Evolutionary conservation across 2,797 vertebrate genomes (phyloP), one percentile per base, ranked within the genome.

Genomic region (Coregonus suidteri): DNA sequence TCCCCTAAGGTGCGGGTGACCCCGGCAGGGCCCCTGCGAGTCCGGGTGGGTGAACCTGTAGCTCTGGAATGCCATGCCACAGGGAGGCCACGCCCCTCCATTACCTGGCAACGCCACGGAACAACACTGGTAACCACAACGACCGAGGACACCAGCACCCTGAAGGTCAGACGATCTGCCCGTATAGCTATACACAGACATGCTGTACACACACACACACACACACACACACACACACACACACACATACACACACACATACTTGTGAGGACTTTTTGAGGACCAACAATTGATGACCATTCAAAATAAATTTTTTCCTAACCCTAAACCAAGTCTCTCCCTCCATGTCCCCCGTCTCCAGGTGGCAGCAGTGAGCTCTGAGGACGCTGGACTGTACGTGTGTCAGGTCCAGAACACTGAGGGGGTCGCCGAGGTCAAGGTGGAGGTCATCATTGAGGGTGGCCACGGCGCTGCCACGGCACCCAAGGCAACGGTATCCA

Each of bases 51-150:
- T 1, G 94, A 95, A 4, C 79, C 93, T 0, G 75, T 96, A 76
- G 93, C 93, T 20, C 86, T 99, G 86, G 95, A 95, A 67, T 99
- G 98, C 80, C 88, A 90, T 0, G 96, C 94, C 41, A 85, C 92
- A 0, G 98, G 98, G 0, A 95, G 95, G 41, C 97, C 98, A 0
- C 94, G 91, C 1, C 95, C 97, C 0, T 89, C 92, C 1, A 77
- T 97, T 47, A 93, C 88, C 70, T 99, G 98, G 98, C 94, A 94
- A 90, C 95, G 95, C 2, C 79, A 93, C 1, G 94, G 94, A 30
- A 91, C 94, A 54, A 83, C 93, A 82, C 93, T 97, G 7, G 91
- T 94, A 59, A 92, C 84, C 0, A 81, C 82, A 5, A 88, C 93
- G 14, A 87, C 91, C 0, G 87, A 95, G 66, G 93, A 96, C 66